Percentiles rank a stretch among this genome's conserved stretches.
Conservation (phyloP, 2,888 invertebrate species). For the Caenorhabditis sp. region DNA sequence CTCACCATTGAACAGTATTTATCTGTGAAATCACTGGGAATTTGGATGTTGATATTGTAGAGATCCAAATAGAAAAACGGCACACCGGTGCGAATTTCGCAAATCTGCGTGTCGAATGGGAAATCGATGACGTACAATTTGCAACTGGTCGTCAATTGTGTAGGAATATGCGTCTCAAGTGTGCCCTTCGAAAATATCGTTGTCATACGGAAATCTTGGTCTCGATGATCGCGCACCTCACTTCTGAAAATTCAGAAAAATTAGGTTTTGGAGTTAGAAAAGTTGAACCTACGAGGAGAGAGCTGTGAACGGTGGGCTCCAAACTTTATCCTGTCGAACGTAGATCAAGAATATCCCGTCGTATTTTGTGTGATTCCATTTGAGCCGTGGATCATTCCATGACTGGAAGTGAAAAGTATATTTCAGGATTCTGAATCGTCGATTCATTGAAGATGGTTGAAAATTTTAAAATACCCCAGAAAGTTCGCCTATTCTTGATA, state of each 20-base stretch:
- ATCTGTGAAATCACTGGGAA: conserved; percentile 13
- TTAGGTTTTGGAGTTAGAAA: not conserved
- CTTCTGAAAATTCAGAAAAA: conserved; percentile 6
- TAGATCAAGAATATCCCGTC: not conserved
- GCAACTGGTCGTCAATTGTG: conserved; percentile 13
- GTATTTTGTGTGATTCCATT: not conserved
- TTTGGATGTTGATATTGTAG: conserved; percentile 8
- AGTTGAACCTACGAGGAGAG: conserved; percentile 8
- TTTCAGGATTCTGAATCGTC: no score
- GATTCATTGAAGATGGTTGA: no score
- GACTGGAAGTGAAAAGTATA: no score
- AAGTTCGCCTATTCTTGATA: no score
- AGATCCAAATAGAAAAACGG: conserved; percentile 8
- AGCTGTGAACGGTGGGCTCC: conserved; percentile 18
- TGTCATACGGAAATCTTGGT: conserved; percentile 17
- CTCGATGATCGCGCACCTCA: conserved; percentile 14
- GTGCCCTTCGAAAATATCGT: not conserved
- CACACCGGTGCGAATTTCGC: conserved; percentile 12
- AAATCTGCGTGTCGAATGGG: conserved; percentile 27
- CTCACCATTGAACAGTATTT: not conserved
- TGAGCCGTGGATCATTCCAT: not conserved
- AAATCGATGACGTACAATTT: conserved; percentile 10
- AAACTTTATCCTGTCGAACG: conserved; percentile 13
- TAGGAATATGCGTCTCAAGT: conserved; percentile 4
- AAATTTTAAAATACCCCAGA: no score